Conservation (phyloP, 2,888 invertebrate species). For the Diadegma fenestrale region DNA sequence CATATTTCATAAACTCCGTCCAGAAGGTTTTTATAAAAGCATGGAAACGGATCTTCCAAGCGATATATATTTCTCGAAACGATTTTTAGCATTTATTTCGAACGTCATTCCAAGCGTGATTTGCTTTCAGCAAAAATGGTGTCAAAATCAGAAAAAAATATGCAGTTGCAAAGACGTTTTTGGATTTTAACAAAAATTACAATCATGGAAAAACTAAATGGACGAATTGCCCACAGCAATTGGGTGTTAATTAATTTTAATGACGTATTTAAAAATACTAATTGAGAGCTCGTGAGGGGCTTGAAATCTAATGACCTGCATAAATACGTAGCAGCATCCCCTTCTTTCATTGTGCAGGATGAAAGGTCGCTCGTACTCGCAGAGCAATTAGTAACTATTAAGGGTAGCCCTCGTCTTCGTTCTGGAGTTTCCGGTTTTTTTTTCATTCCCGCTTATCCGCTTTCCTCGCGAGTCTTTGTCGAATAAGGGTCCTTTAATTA, state of each 20-base stretch:
- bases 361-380: conserved; percentile 26
- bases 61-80: not conserved
- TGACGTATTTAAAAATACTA: not conserved
- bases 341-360: not conserved
- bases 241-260: not conserved
- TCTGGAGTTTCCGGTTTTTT: not conserved
- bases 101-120: not conserved
- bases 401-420: conserved; percentile 12
- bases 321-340: not conserved
- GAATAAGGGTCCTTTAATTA: conserved; percentile 23
- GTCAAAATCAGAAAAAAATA: not conserved
- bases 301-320: not conserved
- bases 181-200: not conserved
- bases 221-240: not conserved
- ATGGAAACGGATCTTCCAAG: not conserved
- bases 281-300: not conserved
- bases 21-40: not conserved
- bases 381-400: conserved; percentile 28
- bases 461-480: not conserved
- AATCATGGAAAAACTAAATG: not conserved
- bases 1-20: not conserved
- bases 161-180: not conserved
- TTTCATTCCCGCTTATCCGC: not conserved
- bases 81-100: not conserved
- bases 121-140: too few species aligned